A percentile compares a stretch with the other conserved stretches of the same genome.
Evolutionary conservation across 1,140 invertebrate species (phyloP).

Genomic region (Trachymyrmex septentrionalis): DNA sequence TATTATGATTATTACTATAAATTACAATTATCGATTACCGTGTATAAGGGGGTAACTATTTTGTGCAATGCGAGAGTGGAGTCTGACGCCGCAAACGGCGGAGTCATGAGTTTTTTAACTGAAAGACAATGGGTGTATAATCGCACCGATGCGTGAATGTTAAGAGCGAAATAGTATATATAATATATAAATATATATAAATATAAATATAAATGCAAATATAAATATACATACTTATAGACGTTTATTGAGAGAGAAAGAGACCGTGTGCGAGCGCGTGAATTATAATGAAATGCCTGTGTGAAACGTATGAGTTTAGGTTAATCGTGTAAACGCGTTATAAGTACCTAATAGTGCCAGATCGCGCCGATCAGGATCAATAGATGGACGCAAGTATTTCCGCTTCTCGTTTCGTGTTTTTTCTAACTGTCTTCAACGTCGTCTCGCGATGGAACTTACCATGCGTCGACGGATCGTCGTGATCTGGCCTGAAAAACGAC

Average conservation of each 20-base stretch:
- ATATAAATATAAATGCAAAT: slow-evolving; percentile 58
- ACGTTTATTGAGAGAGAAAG: slow-evolving; percentile 64
- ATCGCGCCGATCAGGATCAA: slow-evolving; percentile 65
- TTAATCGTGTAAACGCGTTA: slow-evolving; percentile 75
- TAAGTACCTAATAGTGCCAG: slow-evolving; percentile 71
- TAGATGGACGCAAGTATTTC: slow-evolving; percentile 33
- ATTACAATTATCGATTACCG: slow-evolving; percentile 59
- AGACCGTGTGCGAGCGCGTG: slow-evolving; percentile 12
- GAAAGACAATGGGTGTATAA: slow-evolving; percentile 63
- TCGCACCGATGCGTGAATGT: slow-evolving; percentile 69
- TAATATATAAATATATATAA: slow-evolving; percentile 65
- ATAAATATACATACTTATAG: slow-evolving; percentile 77
- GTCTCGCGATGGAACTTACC: slow-evolving; percentile 41
- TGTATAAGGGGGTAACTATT: slow-evolving; percentile 72
- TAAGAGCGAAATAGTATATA: slow-evolving; percentile 63
- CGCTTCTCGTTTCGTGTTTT: slow-evolving; percentile 43
- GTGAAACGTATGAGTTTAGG: slow-evolving; percentile 46
- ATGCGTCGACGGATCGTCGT: slow-evolving; percentile 63
- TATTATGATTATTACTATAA: slow-evolving; percentile 71
- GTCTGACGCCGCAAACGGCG: slow-evolving; percentile 46
- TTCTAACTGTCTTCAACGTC: slow-evolving; percentile 41
- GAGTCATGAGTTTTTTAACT: slow-evolving; percentile 71
- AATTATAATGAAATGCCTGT: background rate
- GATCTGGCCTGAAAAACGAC: slow-evolving; percentile 67
- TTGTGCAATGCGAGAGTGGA: slow-evolving; percentile 69